These are phyloP conservation scores for Chaetodon auriga DNA, from an alignment of 2,113 vertebrate species.

Conservation along the genomic window DNA sequence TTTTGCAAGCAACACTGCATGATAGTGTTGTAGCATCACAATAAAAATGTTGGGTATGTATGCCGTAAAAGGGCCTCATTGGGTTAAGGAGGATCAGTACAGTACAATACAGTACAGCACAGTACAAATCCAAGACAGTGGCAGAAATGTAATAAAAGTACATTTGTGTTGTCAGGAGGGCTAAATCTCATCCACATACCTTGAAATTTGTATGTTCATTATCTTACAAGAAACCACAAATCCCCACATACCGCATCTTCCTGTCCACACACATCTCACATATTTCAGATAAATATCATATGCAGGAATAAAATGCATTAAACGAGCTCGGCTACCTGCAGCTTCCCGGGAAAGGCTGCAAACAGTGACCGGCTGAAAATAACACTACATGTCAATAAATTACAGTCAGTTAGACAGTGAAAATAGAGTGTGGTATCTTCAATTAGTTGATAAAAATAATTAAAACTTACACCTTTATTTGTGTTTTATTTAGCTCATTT, in stretches of 20 bases:
- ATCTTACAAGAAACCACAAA: not conserved
- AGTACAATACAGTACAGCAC: not conserved
- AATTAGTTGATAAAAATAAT: too few relatives aligned
- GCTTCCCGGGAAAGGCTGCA: too few relatives aligned
- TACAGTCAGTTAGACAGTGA: too few relatives aligned
- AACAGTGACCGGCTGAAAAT: too few relatives aligned
- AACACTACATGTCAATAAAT: too few relatives aligned
- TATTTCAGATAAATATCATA: not conserved
- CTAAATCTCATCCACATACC: not conserved
- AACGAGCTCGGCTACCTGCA: not conserved
- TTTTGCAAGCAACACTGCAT: not conserved
- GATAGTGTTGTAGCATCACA: not conserved
- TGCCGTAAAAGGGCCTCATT: not conserved
- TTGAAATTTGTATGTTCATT: not conserved
- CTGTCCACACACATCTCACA: not conserved
- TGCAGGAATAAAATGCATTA: not conserved
- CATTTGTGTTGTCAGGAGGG: too few relatives aligned
- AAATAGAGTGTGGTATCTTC: too few relatives aligned
- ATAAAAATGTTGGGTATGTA: not conserved
- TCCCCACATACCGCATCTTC: not conserved
- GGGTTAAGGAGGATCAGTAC: not conserved
- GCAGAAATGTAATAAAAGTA: not conserved
- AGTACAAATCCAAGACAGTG: not conserved
- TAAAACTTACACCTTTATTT: too few relatives aligned
- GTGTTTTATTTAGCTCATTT: too few relatives aligned